These are phyloP conservation scores for Umimayanthus kanabou DNA, from an alignment of 92 coral and sea anemone genomes.

Conservation along the genomic window DNA sequence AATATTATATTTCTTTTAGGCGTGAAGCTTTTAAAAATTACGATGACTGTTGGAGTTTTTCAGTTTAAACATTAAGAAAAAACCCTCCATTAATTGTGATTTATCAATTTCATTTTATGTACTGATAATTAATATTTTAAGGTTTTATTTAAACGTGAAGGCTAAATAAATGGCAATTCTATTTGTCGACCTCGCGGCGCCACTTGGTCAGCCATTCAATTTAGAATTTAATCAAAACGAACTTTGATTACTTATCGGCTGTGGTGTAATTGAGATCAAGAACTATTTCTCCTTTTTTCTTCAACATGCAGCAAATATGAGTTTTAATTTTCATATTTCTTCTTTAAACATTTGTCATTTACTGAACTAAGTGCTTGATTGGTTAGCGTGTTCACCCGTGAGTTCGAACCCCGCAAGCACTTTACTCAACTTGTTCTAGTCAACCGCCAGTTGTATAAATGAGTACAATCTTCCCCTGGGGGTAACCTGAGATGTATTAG, in stretches of 20 bases:
- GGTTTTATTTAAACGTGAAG: no score
- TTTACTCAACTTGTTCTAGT: not conserved
- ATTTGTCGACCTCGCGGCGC: not conserved
- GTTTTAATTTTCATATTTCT: not conserved
- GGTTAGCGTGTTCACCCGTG: not conserved
- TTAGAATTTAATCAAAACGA: no score
- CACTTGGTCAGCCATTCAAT: no score
- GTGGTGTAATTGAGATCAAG: not conserved
- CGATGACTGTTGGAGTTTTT: not conserved
- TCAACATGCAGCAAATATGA: not conserved
- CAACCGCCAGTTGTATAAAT: not conserved
- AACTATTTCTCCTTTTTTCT: not conserved
- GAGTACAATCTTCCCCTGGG: not conserved
- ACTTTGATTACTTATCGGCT: not conserved
- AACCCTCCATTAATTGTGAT: no score
- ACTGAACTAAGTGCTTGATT: no score
- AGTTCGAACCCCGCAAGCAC: not conserved
- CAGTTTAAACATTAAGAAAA: not conserved
- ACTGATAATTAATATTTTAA: not conserved
- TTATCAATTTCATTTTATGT: not conserved
- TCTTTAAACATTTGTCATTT: no score
- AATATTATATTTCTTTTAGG: no score
- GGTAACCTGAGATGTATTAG: not conserved
- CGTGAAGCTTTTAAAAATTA: no score
- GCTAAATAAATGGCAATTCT: no score